Evolutionary conservation across 2,113 vertebrate genomes (phyloP), one percentile per base, ranked within the genome.

Genomic region (Pedionomus torquatus): DNA sequence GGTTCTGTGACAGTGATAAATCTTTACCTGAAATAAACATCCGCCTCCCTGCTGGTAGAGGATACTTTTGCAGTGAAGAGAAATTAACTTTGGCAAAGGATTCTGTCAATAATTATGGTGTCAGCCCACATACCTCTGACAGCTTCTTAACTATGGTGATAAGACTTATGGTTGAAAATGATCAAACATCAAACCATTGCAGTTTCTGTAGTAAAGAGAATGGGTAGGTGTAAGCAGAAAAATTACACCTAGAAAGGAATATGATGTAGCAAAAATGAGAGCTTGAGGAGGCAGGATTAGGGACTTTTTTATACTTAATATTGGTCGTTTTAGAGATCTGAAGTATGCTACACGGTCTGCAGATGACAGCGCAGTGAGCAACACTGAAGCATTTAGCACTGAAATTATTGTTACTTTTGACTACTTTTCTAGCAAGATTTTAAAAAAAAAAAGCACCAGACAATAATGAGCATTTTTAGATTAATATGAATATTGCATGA

Each of bases 1-100:
- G 4, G 49, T 71, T 91, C 69, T 90, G 84, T 91, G 90, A 64
- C 66, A 26, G 26, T 63, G 74, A 76, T 93, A 93, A 87, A 91
- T 83, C 90, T 82, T 57, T 41, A 84, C 48, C 81, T 76, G 90
- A 93, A 87, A 60, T 83, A 85, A 96, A 35, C 52, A 55, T 91
- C 79, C 77, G 71, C 55, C 31, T 89, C 69, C 74, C 93, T 90
- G 26, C 37, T 85, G 43, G 30, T 64, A 94, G 61, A n/a, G 57
- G 74, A 39, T 58, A 30, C 25, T 71, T 83, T 19, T 85, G 39
- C 57, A 76, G 55, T 75, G 78, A 91, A 78, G 35, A 30, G 20
- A 93, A 79, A 64, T 71, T 35, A 82, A 51, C 55, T 95, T 58
- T 60, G 78, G 44, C 13, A 86, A 37, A 72, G 37, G 48, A 43